Conservation (phyloP, 2,797 vertebrate species). For the Hafferia zeledoni region DNA sequence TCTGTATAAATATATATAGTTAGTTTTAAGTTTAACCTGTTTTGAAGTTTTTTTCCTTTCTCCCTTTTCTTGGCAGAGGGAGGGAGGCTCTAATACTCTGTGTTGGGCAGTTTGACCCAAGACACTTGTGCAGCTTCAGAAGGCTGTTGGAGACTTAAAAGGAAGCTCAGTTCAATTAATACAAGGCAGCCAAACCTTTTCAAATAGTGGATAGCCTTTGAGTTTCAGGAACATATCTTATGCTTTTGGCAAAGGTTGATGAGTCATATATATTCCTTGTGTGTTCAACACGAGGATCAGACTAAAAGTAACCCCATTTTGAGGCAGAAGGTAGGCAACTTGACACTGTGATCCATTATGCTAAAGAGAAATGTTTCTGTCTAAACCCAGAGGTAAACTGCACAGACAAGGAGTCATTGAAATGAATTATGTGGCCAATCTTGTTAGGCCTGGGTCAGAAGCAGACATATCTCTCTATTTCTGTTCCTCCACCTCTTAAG, state of each 20-base stretch:
- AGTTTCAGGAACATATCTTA: slow-evolving; percentile 27
- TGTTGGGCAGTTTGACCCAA: no score
- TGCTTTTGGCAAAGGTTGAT: slow-evolving; percentile 63
- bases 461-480: slow-evolving; percentile 70
- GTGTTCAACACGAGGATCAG: slow-evolving; percentile 59
- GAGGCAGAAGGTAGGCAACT: slow-evolving; percentile 61
- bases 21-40: no score
- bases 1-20: no score
- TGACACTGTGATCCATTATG: slow-evolving; percentile 71
- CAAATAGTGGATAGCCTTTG: slow-evolving; percentile 34
- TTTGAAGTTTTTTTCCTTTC: no score
- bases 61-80: no score
- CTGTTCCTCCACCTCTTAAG: slow-evolving; percentile 52
- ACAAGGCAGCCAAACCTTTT: neutral
- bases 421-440: slow-evolving; percentile 69
- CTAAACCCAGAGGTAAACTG: slow-evolving; percentile 72
- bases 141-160: neutral
- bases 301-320: slow-evolving; percentile 70
- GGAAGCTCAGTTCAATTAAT: neutral
- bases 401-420: slow-evolving; percentile 71
- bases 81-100: no score
- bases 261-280: slow-evolving; percentile 68
- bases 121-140: neutral
- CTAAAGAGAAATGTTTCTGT: slow-evolving; percentile 69
- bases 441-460: slow-evolving; percentile 69